A percentile compares a stretch with the other conserved stretches of the same genome.
phyloP scores from a whole-genome alignment of 2,888 invertebrate species.

The Escarpia spicata region DNA sequence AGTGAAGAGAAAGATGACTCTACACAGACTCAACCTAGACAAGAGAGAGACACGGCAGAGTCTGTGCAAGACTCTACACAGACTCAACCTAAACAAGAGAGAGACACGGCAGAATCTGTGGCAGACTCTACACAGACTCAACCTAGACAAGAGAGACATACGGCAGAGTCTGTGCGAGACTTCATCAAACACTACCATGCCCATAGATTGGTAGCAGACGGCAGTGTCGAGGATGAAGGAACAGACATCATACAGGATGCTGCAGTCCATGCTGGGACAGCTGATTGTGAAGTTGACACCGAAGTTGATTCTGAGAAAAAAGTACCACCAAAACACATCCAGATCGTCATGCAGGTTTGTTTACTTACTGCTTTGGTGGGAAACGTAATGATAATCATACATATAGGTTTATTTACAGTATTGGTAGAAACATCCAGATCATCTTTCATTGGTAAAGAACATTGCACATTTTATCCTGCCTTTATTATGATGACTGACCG shows the following conservation, averaged over 20 bases:
- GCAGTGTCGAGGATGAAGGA: slow-evolving; percentile 39
- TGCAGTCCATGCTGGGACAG: slow-evolving; percentile 22
- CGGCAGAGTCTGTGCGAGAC: slow-evolving; percentile 35
- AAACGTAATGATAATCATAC: background rate
- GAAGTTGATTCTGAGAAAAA: slow-evolving; percentile 31
- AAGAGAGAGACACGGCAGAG: slow-evolving; percentile 17
- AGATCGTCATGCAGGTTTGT: slow-evolving; percentile 47
- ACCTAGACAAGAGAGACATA: background rate
- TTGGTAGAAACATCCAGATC: no score
- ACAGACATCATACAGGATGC: background rate
- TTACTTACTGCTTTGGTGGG: background rate
- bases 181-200: slow-evolving; percentile 45
- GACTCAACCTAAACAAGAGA: background rate
- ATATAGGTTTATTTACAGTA: no score
- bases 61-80: background rate
- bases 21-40: background rate
- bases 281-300: slow-evolving; percentile 14
- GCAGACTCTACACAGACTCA: background rate
- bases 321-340: slow-evolving; percentile 47
- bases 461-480: no score
- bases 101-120: background rate
- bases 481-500: no score
- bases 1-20: background rate
- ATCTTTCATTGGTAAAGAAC: no score
- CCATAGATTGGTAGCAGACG: slow-evolving; percentile 44